Conservation (phyloP, 2,113 vertebrate species). For the Chloropsis cyanopogon region DNA sequence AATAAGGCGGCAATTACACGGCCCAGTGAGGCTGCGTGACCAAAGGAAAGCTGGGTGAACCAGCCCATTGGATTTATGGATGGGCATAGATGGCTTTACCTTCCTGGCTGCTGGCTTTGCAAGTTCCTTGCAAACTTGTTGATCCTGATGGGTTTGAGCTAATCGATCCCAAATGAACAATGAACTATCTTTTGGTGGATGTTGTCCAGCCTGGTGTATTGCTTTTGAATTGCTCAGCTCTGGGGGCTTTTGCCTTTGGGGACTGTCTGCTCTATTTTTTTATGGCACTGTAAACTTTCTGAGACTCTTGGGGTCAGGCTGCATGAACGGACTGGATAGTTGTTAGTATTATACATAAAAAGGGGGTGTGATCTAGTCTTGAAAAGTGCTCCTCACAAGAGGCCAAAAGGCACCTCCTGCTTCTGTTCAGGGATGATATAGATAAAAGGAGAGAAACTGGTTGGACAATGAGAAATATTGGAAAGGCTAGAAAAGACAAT, state of each 20-base stretch:
- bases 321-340: not conserved
- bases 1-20: conserved; percentile 26
- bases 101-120: not conserved
- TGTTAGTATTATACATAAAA: not conserved
- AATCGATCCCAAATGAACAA: rapidly evolving
- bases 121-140: not conserved
- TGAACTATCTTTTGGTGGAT: rapidly evolving
- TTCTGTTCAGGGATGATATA: not conserved
- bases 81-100: not conserved
- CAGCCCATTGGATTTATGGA: not conserved
- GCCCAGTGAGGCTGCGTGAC: not conserved
- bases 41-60: not conserved
- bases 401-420: not conserved
- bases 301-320: not conserved
- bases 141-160: not conserved
- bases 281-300: not conserved
- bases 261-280: not conserved
- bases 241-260: not conserved
- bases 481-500: not conserved
- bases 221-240: not conserved
- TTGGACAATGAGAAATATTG: not conserved
- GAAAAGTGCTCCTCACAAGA: not conserved
- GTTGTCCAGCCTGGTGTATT: not conserved
- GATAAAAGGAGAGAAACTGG: not conserved
- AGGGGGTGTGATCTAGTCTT: not conserved